These are phyloP conservation scores for Cercocebus atys DNA, from an alignment of 2,113 vertebrate species.

Conservation along the genomic window DNA sequence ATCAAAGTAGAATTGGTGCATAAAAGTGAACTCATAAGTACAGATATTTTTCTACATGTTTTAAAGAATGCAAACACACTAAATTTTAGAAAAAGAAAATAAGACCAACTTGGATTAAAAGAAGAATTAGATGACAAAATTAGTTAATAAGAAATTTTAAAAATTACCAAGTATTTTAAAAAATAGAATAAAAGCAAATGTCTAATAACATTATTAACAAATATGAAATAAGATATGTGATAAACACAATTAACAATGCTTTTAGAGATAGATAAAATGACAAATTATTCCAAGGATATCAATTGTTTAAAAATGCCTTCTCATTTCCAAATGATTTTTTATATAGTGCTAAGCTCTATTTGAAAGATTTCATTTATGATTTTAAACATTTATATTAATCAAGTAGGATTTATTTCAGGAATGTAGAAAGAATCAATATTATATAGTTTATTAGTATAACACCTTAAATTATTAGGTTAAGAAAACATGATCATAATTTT, in stretches of 20 bases:
- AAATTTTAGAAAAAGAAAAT: background rate
- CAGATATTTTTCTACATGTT: background rate
- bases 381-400: background rate
- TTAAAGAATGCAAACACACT: background rate
- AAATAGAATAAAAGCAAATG: slow-evolving; percentile 5
- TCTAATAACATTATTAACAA: slow-evolving; percentile 18
- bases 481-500: slow-evolving; percentile 20
- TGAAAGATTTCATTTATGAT: background rate
- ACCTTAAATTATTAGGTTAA: slow-evolving; percentile 3
- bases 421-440: background rate
- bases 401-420: background rate
- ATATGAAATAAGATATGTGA: background rate
- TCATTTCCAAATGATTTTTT: background rate
- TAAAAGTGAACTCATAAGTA: background rate
- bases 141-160: background rate
- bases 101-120: background rate
- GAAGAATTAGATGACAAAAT: background rate
- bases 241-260: background rate
- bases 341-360: background rate
- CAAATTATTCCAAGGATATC: background rate
- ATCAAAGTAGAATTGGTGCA: background rate
- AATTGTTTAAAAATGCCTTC: background rate
- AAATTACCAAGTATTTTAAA: background rate
- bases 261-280: slow-evolving; percentile 23
- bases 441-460: background rate